A percentile compares a stretch with the other conserved stretches of the same genome.
Conservation (phyloP, 2,797 vertebrate species). For the Crenuchus spilurus region DNA sequence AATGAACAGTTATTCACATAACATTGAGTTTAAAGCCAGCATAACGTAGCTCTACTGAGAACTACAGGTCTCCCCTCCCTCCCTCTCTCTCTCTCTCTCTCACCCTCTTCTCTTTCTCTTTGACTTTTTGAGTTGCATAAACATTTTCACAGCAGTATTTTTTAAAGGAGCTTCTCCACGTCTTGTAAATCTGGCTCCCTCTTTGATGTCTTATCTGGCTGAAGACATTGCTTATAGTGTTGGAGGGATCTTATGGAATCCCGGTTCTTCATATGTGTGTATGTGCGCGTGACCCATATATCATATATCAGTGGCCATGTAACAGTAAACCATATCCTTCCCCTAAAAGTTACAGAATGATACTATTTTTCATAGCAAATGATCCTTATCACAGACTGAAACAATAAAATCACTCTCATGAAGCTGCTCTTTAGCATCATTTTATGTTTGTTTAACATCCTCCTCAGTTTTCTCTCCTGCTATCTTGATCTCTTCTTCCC, state of each 20-base stretch:
- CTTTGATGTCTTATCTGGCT: conserved; percentile 94
- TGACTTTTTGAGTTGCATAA: conserved; percentile 84
- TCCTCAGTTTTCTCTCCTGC: not conserved
- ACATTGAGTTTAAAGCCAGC: not conserved
- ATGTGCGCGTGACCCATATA: conserved; percentile 22
- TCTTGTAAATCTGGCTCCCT: conserved; percentile 80
- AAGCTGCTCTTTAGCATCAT: not conserved
- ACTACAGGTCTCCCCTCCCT: conserved; percentile 21
- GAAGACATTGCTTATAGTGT: conserved; percentile 53
- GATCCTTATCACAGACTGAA: conserved; percentile 13
- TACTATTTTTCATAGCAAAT: not conserved
- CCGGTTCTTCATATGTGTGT: conserved; percentile 30
- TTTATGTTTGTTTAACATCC: conserved; percentile 17
- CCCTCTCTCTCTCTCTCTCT: conserved; percentile 13
- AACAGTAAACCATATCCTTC: conserved; percentile 1
- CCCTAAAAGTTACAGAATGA: not conserved
- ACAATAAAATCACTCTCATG: not conserved
- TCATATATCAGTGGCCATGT: conserved; percentile 22
- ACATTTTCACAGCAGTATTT: conserved; percentile 88
- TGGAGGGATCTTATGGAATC: conserved; percentile 59
- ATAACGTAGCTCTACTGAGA: not conserved
- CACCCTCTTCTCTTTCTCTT: conserved; percentile 64
- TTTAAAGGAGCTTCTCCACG: conserved; percentile 81
- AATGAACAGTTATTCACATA: conserved; percentile 3
- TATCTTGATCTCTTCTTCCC: conserved; percentile 12